Conservation (phyloP, 2,888 invertebrate genomes). For the Hypomecis punctinalis region DNA sequence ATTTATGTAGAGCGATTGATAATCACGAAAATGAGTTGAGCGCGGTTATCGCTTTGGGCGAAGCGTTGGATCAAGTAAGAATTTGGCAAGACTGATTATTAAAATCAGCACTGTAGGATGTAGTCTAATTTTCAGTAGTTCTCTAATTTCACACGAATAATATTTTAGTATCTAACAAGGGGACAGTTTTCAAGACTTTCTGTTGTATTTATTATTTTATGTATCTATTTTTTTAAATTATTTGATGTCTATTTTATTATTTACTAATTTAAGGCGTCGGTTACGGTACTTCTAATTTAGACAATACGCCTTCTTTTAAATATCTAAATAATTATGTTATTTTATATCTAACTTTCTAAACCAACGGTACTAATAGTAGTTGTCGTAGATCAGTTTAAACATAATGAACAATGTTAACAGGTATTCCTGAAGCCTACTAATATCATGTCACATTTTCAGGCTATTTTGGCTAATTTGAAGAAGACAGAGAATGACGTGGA, state of each 20-base stretch:
- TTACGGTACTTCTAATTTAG: constrained; percentile 57
- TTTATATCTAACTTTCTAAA: constrained; percentile 44
- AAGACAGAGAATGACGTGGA: constrained; percentile 95
- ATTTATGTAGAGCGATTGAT: constrained; percentile 90
- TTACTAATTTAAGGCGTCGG: constrained; percentile 59
- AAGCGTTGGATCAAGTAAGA: constrained; percentile 94
- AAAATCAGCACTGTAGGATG: constrained; percentile 70
- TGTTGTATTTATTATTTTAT: constrained; percentile 41
- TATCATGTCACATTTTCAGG: constrained; percentile 76
- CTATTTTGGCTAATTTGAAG: constrained; percentile 90
- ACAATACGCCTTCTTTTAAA: constrained; percentile 39
- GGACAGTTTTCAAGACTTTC: constrained; percentile 40
- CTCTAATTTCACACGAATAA: constrained; percentile 68
- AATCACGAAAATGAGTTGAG: constrained; percentile 89
- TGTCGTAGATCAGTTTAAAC: constrained; percentile 77
- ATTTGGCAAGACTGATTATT: constrained; percentile 48
- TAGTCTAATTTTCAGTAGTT: constrained; percentile 81
- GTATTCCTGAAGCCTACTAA: constrained; percentile 6
- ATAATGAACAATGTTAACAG: constrained; percentile 30
- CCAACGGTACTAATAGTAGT: constrained; percentile 73
- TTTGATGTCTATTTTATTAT: constrained; percentile 30
- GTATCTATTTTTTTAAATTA: constrained; percentile 37
- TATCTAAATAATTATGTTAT: constrained; percentile 8
- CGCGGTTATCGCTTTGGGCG: constrained; percentile 90
- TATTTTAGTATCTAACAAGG: constrained; percentile 59